A percentile compares a stretch with the other conserved stretches of the same genome.
Conservation (phyloP, 92 coral and sea anemone genomes). For the Parazoanthus swiftii region DNA sequence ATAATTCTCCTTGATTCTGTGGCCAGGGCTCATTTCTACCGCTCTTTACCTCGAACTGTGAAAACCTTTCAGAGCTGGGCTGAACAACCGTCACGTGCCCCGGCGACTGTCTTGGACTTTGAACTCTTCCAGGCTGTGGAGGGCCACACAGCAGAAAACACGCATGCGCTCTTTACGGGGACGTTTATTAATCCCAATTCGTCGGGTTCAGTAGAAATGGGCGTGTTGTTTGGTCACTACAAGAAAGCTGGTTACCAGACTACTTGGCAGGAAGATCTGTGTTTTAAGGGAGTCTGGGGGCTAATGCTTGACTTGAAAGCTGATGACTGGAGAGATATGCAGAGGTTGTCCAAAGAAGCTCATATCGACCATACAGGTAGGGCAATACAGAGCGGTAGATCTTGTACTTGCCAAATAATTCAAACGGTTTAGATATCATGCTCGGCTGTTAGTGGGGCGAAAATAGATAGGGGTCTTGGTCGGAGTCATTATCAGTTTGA, state of each 20-base stretch:
- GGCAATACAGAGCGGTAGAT: neutral
- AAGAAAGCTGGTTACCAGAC: constrained; percentile 77
- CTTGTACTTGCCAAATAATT: neutral
- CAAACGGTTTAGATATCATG: neutral
- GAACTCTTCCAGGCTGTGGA: constrained; percentile 83
- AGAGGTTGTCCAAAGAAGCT: constrained; percentile 38
- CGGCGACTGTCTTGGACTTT: constrained; percentile 72
- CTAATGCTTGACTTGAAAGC: constrained; percentile 54
- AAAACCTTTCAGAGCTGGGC: constrained; percentile 64
- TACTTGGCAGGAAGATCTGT: constrained; percentile 76
- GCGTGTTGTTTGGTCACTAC: constrained; percentile 60
- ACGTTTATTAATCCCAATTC: constrained; percentile 1
- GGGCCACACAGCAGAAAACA: constrained; percentile 84
- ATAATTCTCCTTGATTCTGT: constrained; percentile 77
- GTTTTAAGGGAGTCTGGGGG: constrained; percentile 74
- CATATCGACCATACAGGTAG: constrained; percentile 74
- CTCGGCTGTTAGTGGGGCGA: neutral
- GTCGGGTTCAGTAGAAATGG: constrained; percentile 49
- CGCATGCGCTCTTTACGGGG: constrained; percentile 54
- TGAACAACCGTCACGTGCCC: constrained; percentile 41
- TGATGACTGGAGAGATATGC: constrained; percentile 49
- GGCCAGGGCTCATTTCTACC: constrained; percentile 89
- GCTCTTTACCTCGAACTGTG: constrained; percentile 80
- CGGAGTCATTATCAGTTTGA: neutral
- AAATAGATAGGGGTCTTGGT: neutral